phyloP scores from a whole-genome alignment of 2,797 vertebrate species.

The Nasua narica region DNA sequence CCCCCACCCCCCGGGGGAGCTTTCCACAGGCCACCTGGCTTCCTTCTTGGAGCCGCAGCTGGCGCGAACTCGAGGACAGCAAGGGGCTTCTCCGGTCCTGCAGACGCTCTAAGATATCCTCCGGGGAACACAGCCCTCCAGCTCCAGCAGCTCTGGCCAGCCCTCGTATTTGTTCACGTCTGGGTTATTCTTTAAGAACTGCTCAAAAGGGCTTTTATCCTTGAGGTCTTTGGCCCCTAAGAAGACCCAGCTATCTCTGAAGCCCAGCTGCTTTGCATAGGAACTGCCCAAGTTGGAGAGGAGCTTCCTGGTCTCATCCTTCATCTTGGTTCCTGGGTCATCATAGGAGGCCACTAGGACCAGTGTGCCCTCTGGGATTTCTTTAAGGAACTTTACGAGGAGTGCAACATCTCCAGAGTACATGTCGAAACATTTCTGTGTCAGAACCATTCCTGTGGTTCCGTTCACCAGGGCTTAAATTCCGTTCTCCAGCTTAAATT shows the following conservation, averaged over 20 bases:
- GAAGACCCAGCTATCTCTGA: constrained; percentile 93
- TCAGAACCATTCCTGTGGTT: constrained; percentile 81
- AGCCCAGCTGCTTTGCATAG: constrained; percentile 80
- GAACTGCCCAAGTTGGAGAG: constrained; percentile 88
- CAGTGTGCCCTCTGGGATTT: no score
- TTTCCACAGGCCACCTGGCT: not conserved
- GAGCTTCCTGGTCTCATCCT: constrained; percentile 80
- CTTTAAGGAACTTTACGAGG: no score
- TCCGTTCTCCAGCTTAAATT: not conserved
- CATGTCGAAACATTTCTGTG: constrained; percentile 82
- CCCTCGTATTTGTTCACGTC: constrained; percentile 86
- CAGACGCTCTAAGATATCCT: constrained; percentile 72
- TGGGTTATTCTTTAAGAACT: constrained; percentile 84
- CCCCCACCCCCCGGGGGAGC: not conserved
- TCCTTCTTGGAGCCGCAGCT: not conserved
- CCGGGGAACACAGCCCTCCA: constrained; percentile 89
- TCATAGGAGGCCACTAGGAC: no score
- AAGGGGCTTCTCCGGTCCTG: not conserved
- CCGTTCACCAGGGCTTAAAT: no score
- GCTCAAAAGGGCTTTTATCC: constrained; percentile 88
- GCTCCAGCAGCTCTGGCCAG: constrained; percentile 89
- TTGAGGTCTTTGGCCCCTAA: constrained; percentile 83
- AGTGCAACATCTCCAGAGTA: constrained; percentile 81
- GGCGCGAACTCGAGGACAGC: not conserved
- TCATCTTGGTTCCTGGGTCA: no score